Percentiles rank a stretch among this genome's conserved stretches.
Evolutionary conservation across 2,888 invertebrate genomes (phyloP).

Genomic region (Eulithis prunata): DNA sequence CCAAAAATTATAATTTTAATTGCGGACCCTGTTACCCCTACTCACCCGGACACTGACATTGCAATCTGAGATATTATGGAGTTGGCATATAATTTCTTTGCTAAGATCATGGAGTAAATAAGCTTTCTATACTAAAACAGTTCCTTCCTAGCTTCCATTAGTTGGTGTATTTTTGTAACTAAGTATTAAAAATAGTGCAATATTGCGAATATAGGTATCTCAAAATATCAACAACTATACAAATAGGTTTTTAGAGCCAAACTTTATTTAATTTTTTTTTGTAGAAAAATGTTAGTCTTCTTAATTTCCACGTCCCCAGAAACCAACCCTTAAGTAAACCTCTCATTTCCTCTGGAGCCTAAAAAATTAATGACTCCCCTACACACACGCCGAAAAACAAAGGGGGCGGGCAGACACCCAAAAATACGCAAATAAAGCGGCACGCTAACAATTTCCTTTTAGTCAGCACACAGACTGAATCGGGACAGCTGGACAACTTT

Average conservation of each 20-base stretch:
- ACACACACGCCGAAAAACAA: constrained; percentile 75
- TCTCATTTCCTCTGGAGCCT: constrained; percentile 66
- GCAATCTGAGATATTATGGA: constrained; percentile 46
- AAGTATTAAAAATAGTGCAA: no score
- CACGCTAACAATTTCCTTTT: constrained; percentile 75
- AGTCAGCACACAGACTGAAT: constrained; percentile 58
- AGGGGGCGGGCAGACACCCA: constrained; percentile 60
- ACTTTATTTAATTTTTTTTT: no score
- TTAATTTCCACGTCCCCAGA: constrained; percentile 30
- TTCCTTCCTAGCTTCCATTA: no score
- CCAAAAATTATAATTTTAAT: constrained; percentile 85
- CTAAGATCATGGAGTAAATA: no score
- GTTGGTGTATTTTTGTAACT: no score
- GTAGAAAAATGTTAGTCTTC: constrained; percentile 1
- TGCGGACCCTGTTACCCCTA: constrained; percentile 61
- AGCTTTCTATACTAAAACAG: no score
- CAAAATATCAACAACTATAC: no score
- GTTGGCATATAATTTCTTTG: not conserved
- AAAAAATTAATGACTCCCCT: constrained; percentile 73
- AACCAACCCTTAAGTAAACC: constrained; percentile 49
- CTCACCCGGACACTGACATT: constrained; percentile 54
- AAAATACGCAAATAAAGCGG: constrained; percentile 70
- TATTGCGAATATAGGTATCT: no score
- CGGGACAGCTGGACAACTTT: constrained; percentile 29
- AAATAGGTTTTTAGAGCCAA: no score